These are phyloP conservation scores for Upupa epops DNA, from an alignment of 2,113 vertebrate species.

Conservation along the genomic window DNA sequence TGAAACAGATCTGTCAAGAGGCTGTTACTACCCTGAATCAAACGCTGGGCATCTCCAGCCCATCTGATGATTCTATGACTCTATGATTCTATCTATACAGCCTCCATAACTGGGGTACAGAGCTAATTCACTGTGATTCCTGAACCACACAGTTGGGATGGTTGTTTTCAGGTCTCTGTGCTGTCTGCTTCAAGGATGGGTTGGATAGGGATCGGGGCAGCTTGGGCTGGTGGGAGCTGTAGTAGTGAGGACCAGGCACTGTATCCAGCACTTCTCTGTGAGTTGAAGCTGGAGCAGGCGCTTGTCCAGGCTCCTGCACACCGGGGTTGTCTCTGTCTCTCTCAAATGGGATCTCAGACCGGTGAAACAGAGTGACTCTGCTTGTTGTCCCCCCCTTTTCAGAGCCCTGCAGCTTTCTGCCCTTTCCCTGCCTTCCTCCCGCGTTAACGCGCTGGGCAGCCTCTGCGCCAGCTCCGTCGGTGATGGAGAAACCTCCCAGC, in stretches of 20 bases:
- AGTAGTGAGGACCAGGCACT: too few relatives aligned
- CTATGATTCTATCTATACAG: too few relatives aligned
- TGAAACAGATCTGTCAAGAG: conserved; percentile 10
- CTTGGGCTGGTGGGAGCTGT: too few relatives aligned
- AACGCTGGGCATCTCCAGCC: neutral
- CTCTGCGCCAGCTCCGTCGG: neutral
- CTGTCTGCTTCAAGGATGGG: neutral
- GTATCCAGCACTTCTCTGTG: neutral
- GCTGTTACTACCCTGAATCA: conserved; percentile 8
- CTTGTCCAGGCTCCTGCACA: neutral
- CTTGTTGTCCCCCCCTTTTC: neutral
- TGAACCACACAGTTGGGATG: neutral
- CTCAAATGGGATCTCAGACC: neutral
- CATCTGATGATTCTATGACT: too few relatives aligned
- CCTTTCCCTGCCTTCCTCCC: neutral
- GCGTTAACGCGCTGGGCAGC: neutral
- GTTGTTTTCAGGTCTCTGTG: neutral
- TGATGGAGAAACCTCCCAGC: neutral
- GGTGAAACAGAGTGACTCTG: neutral
- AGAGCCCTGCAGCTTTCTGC: neutral
- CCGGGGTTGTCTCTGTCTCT: neutral
- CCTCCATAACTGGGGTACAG: neutral
- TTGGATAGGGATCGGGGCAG: too few relatives aligned
- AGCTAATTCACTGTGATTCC: neutral
- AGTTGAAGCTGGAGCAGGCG: neutral